Evolutionary conservation across 2,888 invertebrate genomes (phyloP).

Genomic region (Tanytarsus gracilentus): DNA sequence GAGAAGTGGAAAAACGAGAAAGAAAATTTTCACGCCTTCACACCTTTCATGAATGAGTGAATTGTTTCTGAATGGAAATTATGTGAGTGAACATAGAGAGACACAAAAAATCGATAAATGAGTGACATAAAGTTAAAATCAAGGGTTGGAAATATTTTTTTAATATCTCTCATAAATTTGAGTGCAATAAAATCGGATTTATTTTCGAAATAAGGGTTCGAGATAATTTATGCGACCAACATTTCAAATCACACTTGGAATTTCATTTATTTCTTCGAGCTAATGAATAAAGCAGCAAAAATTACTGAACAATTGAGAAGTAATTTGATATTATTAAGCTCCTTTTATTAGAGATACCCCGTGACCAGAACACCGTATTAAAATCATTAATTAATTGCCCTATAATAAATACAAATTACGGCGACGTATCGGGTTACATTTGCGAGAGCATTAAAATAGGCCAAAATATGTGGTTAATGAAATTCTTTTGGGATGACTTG

Average conservation of each 20-base stretch:
- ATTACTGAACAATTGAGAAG: too few relatives aligned
- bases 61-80: neutral
- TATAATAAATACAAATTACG: slow-evolving; percentile 19
- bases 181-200: neutral
- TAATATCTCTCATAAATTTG: neutral
- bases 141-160: neutral
- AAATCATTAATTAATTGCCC: slow-evolving; percentile 27
- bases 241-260: slow-evolving; percentile 5
- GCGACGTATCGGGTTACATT: neutral
- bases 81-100: neutral
- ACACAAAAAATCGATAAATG: too few relatives aligned
- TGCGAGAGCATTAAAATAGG: neutral
- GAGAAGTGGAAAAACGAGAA: neutral
- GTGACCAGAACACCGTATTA: slow-evolving; percentile 26
- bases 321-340: slow-evolving; percentile 1
- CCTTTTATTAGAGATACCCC: slow-evolving; percentile 1
- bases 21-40: neutral
- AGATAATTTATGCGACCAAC: neutral
- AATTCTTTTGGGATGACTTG: neutral
- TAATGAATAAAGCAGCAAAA: neutral
- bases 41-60: neutral
- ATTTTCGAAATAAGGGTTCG: too few relatives aligned
- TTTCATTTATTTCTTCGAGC: neutral
- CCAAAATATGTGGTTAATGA: neutral
- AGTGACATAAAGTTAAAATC: too few relatives aligned